These are phyloP conservation scores for Archips crataeganus DNA, from an alignment of 2,888 invertebrate genomes.

Conservation along the genomic window DNA sequence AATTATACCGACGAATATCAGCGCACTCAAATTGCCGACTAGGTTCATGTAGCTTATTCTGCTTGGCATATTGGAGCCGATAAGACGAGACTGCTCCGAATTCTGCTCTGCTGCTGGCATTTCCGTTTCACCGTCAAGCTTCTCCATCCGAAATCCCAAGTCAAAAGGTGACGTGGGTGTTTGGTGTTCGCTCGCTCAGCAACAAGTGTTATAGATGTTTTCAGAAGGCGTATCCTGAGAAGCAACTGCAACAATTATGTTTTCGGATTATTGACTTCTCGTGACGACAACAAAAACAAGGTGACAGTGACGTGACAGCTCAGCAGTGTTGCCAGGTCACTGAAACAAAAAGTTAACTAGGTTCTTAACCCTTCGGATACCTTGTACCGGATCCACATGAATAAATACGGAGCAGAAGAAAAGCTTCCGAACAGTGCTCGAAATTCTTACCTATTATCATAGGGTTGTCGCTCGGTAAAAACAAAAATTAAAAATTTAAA, in stretches of 20 bases:
- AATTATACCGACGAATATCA: slow-evolving; percentile 69
- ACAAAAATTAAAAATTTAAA: no score
- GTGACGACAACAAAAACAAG: slow-evolving; percentile 34
- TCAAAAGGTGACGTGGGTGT: not conserved
- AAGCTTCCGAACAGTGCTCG: no score
- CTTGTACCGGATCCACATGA: no score
- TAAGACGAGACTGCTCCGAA: slow-evolving; percentile 72
- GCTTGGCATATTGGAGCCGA: slow-evolving; percentile 59
- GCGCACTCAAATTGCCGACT: slow-evolving; percentile 68
- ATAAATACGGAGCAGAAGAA: no score
- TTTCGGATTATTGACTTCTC: slow-evolving; percentile 38
- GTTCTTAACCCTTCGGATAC: no score
- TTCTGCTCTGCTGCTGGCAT: slow-evolving; percentile 54
- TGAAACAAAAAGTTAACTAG: not conserved
- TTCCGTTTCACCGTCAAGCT: slow-evolving; percentile 34
- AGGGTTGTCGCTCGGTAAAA: no score
- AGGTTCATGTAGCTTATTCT: slow-evolving; percentile 74
- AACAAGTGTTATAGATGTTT: not conserved
- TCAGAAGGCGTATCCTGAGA: slow-evolving; percentile 24
- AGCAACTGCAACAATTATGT: slow-evolving; percentile 31
- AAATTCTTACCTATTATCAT: no score
- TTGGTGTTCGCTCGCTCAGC: not conserved
- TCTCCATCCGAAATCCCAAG: slow-evolving; percentile 34
- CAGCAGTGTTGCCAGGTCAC: not conserved
- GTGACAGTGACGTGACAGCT: slow-evolving; percentile 8